A percentile compares a stretch with the other conserved stretches of the same genome.
Evolutionary conservation across 1,140 invertebrate species (phyloP).

Genomic region (Semibalanus balanoides): DNA sequence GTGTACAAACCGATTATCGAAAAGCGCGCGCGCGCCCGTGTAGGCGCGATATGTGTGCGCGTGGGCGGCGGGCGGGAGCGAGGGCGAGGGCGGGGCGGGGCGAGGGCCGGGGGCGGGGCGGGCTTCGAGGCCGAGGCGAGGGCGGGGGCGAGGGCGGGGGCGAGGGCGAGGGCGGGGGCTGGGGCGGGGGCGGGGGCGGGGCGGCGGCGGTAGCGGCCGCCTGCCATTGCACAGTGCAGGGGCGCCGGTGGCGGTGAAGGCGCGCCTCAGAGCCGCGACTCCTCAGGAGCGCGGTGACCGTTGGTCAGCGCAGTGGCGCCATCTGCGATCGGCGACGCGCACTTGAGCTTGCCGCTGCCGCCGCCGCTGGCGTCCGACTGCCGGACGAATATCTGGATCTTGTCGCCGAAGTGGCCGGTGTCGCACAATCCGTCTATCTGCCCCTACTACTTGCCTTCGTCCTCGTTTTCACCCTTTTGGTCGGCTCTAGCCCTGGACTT

Average conservation of each 20-base stretch:
- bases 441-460: too few relatives aligned
- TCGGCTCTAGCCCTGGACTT: background rate
- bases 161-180: too few relatives aligned
- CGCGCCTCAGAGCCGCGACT: background rate
- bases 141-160: too few relatives aligned
- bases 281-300: background rate
- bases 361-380: background rate
- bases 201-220: too few relatives aligned
- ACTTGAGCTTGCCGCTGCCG: background rate
- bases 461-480: too few relatives aligned
- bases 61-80: background rate
- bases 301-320: background rate
- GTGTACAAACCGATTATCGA: background rate
- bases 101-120: too few relatives aligned
- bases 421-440: too few relatives aligned
- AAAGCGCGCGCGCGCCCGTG: background rate
- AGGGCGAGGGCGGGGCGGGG: too few relatives aligned
- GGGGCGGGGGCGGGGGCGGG: too few relatives aligned
- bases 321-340: background rate
- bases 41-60: background rate
- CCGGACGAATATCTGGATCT: background rate
- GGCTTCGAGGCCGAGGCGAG: too few relatives aligned
- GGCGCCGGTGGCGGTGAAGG: background rate
- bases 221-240: background rate
- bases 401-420: background rate